Base-by-base conservation (phyloP, 2,888 invertebrate species). In the Cylloceria caligata region DNA sequence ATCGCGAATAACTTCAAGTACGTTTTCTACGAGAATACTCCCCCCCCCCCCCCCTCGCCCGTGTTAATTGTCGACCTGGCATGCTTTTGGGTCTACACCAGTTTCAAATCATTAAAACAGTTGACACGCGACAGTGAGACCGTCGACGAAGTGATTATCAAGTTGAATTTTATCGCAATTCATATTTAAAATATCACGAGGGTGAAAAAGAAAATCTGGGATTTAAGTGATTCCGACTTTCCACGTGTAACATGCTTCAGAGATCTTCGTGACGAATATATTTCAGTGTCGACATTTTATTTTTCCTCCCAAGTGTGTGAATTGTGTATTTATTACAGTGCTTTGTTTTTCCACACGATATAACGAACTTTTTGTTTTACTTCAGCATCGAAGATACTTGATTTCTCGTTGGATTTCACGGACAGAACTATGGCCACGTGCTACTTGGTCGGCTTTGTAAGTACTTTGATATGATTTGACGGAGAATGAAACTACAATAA, bases 381-480 rank as follows among this genome's bases (percentile, higher is more conserved):
- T 55, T 24, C 11, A 3, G 30, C n/a, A 42, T 49, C 27, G n/a
- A 76, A 52, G 60, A 81, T 34, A 49, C 45, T 55, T 9, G 11
- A 72, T 27, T 45, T 60, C 19, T 77, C 52, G 76, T 36, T 71
- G 74, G 49, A 57, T 65, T 68, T 65, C 45, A 42, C 27, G 3
- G 42, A 42, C 62, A 39, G 69, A 36, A 71, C 30, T 74, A 82
- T 82, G 81, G 69, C 65, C 65, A 60, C 36, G 60, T 42, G 78
- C 81, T 68, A 57, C 62, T 71, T 65, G 65, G 42, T 71, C 78
- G 57, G 34, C 34, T 52, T 71, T 27, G 81, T 82, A 64, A 81
- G 81, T 52, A 52, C 24, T 52, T 52, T 21, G 30, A 3, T 30
- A 5, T 13, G 42, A 13, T 42, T 42, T 42, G n/a, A n/a, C n/a